Evolutionary conservation across 2,888 invertebrate genomes (phyloP).

Genomic region (Pherbina coryleti): DNA sequence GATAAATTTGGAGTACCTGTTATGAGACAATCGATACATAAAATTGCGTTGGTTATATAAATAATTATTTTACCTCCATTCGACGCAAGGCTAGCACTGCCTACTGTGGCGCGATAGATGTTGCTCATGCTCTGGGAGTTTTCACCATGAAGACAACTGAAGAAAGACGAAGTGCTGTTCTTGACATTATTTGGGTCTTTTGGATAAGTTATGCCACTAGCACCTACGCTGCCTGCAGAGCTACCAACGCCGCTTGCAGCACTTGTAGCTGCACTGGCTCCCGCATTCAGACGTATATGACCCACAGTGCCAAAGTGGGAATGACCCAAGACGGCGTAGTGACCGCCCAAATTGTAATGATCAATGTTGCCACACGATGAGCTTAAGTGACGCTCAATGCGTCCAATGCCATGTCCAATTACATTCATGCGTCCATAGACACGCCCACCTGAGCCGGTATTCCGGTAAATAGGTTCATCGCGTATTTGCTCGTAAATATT

Average conservation of each 20-base stretch:
- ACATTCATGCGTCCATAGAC: slow-evolving; percentile 73
- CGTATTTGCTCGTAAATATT: slow-evolving; percentile 73
- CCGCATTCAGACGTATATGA: slow-evolving; percentile 67
- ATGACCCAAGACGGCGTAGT: slow-evolving; percentile 69
- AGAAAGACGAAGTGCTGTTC: slow-evolving; percentile 68
- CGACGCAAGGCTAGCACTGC: slow-evolving; percentile 31
- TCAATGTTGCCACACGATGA: slow-evolving; percentile 77
- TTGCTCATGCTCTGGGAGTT: slow-evolving; percentile 70
- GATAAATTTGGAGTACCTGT: slow-evolving; percentile 46
- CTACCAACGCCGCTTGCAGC: slow-evolving; percentile 38
- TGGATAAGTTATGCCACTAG: slow-evolving; percentile 41
- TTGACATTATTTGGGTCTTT: slow-evolving; percentile 61
- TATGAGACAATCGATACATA: background rate
- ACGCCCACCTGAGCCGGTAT: slow-evolving; percentile 56
- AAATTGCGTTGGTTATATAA: background rate
- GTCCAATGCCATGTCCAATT: slow-evolving; percentile 72
- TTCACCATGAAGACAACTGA: slow-evolving; percentile 69
- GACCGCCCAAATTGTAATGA: slow-evolving; percentile 70
- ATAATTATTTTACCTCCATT: background rate
- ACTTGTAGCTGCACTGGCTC: slow-evolving; percentile 44
- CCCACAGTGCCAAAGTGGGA: slow-evolving; percentile 70
- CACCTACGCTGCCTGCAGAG: slow-evolving; percentile 32
- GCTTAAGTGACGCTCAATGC: slow-evolving; percentile 75
- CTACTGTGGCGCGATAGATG: slow-evolving; percentile 62
- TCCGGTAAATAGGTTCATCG: slow-evolving; percentile 69